These are phyloP conservation scores for Pangasius macronema DNA, from an alignment of 2,797 vertebrate species.

Conservation along the genomic window DNA sequence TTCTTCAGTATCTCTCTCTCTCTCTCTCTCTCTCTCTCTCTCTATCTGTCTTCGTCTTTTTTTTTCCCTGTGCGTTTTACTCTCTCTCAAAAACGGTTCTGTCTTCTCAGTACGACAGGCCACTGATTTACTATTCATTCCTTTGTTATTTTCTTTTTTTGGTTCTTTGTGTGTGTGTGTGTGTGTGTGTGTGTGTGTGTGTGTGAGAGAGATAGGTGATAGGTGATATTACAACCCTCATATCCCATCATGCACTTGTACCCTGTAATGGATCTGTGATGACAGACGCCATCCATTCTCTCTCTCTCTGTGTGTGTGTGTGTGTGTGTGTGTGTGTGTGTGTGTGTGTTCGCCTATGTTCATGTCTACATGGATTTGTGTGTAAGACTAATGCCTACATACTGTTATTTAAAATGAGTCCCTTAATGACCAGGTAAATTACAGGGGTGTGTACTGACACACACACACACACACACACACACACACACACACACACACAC, in stretches of 20 bases:
- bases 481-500: conserved; percentile 58
- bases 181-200: neutral
- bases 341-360: neutral
- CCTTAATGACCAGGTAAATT: conserved; percentile 73
- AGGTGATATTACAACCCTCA: conserved; percentile 8
- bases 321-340: conserved; percentile 7
- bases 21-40: neutral
- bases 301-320: conserved; percentile 22
- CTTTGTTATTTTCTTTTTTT: neutral
- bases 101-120: neutral
- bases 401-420: conserved; percentile 70
- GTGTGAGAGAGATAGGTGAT: neutral
- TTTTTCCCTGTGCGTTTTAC: neutral
- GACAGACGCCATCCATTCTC: conserved; percentile 10
- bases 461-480: conserved; percentile 47
- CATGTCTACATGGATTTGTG: conserved; percentile 4
- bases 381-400: conserved; percentile 1
- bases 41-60: neutral
- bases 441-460: conserved; percentile 64
- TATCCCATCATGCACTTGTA: conserved; percentile 24
- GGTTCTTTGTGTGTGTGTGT: neutral
- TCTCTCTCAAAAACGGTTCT: neutral
- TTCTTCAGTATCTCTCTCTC: too few species aligned
- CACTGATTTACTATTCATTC: neutral
- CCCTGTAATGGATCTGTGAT: conserved; percentile 29